These are phyloP conservation scores for Pristionchus japonicus DNA, from an alignment of 2,888 invertebrate genomes.

Conservation along the genomic window DNA sequence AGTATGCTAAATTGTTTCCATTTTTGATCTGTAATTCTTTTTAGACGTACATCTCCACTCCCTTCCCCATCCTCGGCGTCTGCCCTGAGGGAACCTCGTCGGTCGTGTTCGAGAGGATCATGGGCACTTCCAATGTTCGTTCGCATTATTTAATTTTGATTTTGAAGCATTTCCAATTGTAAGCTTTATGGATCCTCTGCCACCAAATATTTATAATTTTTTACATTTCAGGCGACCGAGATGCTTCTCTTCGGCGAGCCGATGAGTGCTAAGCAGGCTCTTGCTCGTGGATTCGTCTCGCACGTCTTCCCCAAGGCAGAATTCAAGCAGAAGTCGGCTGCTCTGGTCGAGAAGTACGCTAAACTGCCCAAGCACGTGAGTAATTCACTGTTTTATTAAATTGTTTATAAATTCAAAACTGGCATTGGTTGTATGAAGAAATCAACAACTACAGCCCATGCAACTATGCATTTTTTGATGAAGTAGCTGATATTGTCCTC, in stretches of 20 bases:
- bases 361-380: conserved; percentile 45
- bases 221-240: conserved; percentile 5
- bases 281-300: conserved; percentile 32
- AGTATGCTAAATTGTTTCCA: too few species aligned
- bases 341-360: conserved; percentile 28
- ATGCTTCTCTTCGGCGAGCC: conserved; percentile 45
- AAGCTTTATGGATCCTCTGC: too few species aligned
- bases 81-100: conserved; percentile 41
- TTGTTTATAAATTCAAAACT: neutral
- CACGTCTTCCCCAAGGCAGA: conserved; percentile 44
- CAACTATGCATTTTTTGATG: too few species aligned
- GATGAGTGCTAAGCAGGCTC: conserved; percentile 15
- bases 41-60: conserved; percentile 45
- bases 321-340: conserved; percentile 27
- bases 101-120: neutral
- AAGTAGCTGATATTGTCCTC: too few species aligned
- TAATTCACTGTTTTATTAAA: too few species aligned
- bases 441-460: too few species aligned
- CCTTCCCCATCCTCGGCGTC: conserved; percentile 22
- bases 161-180: too few species aligned
- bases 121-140: conserved; percentile 40
- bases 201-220: neutral
- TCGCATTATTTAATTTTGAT: too few species aligned
- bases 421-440: too few species aligned
- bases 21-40: neutral